Conservation (phyloP, 2,797 vertebrate genomes). For the Lepidocolaptes lacrymiger region DNA sequence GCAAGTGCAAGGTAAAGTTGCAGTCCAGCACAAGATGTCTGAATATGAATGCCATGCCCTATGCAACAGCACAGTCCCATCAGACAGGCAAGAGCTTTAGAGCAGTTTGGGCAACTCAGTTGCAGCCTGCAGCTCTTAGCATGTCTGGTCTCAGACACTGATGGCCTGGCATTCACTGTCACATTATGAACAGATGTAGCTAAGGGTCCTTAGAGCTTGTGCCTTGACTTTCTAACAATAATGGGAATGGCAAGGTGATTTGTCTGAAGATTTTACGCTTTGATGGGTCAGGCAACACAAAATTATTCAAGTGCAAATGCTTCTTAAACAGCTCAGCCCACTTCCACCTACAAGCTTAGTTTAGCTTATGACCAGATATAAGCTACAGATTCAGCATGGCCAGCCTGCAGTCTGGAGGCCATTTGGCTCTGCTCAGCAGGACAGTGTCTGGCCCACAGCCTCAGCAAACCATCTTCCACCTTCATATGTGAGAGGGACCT, state of each 20-base stretch:
- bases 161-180: not conserved
- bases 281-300: not conserved
- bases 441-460: not conserved
- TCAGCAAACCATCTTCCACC: not conserved
- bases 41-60: not conserved
- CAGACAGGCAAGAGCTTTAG: not conserved
- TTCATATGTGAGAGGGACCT: not conserved
- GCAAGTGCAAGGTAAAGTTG: not conserved
- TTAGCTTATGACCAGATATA: not conserved
- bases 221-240: not conserved
- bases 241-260: not conserved
- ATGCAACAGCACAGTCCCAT: not conserved
- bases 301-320: not conserved
- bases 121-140: not conserved
- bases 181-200: not conserved
- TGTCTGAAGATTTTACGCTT: not conserved
- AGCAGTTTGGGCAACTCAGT: not conserved
- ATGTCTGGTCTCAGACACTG: not conserved
- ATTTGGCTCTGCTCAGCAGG: not conserved
- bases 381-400: no score
- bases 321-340: not conserved
- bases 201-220: not conserved
- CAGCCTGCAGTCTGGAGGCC: not conserved
- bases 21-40: not conserved
- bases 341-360: not conserved